These are phyloP conservation scores for Desmodus rotundus DNA, from an alignment of 2,113 vertebrate species.

Conservation along the genomic window DNA sequence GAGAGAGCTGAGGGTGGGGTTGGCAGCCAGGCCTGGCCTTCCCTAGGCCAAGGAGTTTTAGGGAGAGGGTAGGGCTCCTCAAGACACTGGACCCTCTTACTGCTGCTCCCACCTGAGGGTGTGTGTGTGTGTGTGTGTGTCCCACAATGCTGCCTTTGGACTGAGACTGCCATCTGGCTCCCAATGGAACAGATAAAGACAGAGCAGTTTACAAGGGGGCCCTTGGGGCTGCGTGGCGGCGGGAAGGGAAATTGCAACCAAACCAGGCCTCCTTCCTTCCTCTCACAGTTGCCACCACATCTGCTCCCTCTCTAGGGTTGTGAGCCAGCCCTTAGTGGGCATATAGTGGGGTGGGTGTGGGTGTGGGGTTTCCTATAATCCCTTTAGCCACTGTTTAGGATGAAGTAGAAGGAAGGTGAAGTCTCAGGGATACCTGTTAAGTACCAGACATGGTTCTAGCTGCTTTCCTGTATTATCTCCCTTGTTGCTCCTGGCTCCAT, in stretches of 20 bases:
- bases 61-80: not conserved
- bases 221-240: not conserved
- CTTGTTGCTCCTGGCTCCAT: not conserved
- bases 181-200: not conserved
- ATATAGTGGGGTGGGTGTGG: not conserved
- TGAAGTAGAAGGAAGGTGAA: not conserved
- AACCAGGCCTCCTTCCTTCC: not conserved
- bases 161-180: not conserved
- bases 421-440: not conserved
- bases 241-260: slow-evolving; percentile 19
- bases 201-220: not conserved
- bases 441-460: not conserved
- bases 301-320: not conserved
- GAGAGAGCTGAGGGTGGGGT: not conserved
- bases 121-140: no score
- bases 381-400: not conserved
- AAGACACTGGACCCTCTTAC: not conserved
- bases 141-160: not conserved
- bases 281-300: not conserved
- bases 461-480: not conserved
- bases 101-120: not conserved
- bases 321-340: not conserved
- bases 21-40: not conserved
- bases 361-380: not conserved
- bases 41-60: not conserved